A percentile compares a stretch with the other conserved stretches of the same genome.
Conservation (phyloP, 2,797 vertebrate genomes). For the Salarias fasciatus region DNA sequence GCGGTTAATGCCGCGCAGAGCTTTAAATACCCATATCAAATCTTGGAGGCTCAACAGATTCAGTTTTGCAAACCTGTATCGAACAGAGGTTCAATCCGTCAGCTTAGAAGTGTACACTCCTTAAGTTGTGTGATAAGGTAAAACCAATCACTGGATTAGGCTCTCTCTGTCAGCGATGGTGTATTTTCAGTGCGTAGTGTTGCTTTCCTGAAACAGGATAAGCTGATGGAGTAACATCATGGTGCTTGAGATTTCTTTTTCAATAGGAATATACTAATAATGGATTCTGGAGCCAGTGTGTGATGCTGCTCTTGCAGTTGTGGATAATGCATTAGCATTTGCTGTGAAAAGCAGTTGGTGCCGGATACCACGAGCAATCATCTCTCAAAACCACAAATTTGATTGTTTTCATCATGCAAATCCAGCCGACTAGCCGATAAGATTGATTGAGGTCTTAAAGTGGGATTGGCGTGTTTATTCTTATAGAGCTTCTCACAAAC, state of each 20-base stretch:
- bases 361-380: constrained; percentile 62
- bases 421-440: constrained; percentile 54
- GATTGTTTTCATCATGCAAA: constrained; percentile 77
- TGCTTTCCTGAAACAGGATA: constrained; percentile 74
- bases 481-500: constrained; percentile 73
- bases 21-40: constrained; percentile 91
- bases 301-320: constrained; percentile 58
- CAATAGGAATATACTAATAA: constrained; percentile 71
- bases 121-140: constrained; percentile 89
- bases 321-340: constrained; percentile 73
- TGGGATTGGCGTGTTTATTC: constrained; percentile 71
- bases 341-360: constrained; percentile 72
- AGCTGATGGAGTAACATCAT: constrained; percentile 75
- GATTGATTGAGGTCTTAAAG: constrained; percentile 73
- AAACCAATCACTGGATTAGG: constrained; percentile 88
- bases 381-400: constrained; percentile 64
- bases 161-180: constrained; percentile 76
- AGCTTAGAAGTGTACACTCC: constrained; percentile 89
- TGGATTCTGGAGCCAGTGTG: constrained; percentile 66
- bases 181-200: constrained; percentile 66
- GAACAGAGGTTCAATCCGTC: constrained; percentile 88
- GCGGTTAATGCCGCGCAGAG: constrained; percentile 87
- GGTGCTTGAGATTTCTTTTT: constrained; percentile 69
- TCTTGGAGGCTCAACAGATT: constrained; percentile 89
- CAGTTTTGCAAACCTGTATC: constrained; percentile 90